Conservation (phyloP, 2,797 vertebrate species). For the Phalanger gymnotis region DNA sequence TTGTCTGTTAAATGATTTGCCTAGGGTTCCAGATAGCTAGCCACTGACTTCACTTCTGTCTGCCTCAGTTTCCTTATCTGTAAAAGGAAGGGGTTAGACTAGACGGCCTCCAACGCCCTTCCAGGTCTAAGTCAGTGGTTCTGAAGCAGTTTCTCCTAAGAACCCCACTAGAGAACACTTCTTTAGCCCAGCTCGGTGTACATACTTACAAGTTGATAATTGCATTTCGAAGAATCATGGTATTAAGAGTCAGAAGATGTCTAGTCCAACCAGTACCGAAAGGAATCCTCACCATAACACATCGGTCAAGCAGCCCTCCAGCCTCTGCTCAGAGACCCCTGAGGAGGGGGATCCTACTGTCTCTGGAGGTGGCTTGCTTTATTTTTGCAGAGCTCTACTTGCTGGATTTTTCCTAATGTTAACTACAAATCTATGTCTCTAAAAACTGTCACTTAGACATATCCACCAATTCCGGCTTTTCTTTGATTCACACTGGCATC, state of each 20-base stretch:
- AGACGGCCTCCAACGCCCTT: not conserved
- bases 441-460: not conserved
- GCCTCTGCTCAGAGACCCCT: not conserved
- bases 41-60: not conserved
- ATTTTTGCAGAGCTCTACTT: not conserved
- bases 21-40: not conserved
- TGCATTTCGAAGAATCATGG: not conserved
- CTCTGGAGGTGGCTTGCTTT: not conserved
- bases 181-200: not conserved
- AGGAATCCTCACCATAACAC: not conserved
- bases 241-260: not conserved
- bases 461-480: not conserved
- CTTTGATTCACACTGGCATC: not conserved
- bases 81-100: not conserved
- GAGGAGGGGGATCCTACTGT: not conserved
- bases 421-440: not conserved
- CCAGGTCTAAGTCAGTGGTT: not conserved
- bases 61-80: not conserved
- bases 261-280: no score
- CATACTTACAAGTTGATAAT: not conserved
- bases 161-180: not conserved
- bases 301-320: not conserved
- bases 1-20: not conserved
- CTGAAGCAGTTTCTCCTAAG: not conserved
- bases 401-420: not conserved